Evolutionary conservation across 2,888 invertebrate species (phyloP), one percentile per base, ranked within the genome.

Genomic region (Calliopum simillimum): DNA sequence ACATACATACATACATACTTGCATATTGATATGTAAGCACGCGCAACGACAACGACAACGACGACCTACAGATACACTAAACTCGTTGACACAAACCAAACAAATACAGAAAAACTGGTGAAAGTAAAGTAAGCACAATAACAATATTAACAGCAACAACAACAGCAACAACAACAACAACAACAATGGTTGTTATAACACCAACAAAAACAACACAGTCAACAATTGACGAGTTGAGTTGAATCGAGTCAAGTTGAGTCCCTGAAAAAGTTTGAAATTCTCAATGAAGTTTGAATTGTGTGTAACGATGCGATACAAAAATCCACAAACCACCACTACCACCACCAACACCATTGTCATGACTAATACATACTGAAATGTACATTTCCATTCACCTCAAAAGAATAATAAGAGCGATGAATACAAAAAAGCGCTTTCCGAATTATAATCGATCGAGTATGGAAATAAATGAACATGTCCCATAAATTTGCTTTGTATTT

Each of bases 241-340:
- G 13, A 41, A 41, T 16, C 43, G 43, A 14, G 16, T 16, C 13
- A 14, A 41, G 19, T 16, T 19, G 43, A 14, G 61, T 61, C 61
- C 61, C 61, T 61, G 61, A 46, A 61, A n/a, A 61, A 14, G 61
- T 12, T 61, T 11, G 46, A 44, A 61, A 14, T 61, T 44, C 44
- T 61, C 61, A 61, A 61, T 61, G 61, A 61, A 44, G 21, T 46
- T 61, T 23, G 23, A 43, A 46, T 61, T 61, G 61, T 25, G 23
- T 23, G n/a, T 58, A 25, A 19, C 6, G 41, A 19, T 21, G 58
- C 14, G 46, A 21, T 14, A 44, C 44, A 19, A 46, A 2, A 19
- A 11, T 8, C 33, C 33, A 4, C 33, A 8, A 33, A 33, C 5
- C 8, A 33, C 8, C 33, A 8, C 8, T 8, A 33, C 1, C 33